Evolutionary conservation across 2,888 invertebrate species (phyloP).

Genomic region (Athalia circularis): DNA sequence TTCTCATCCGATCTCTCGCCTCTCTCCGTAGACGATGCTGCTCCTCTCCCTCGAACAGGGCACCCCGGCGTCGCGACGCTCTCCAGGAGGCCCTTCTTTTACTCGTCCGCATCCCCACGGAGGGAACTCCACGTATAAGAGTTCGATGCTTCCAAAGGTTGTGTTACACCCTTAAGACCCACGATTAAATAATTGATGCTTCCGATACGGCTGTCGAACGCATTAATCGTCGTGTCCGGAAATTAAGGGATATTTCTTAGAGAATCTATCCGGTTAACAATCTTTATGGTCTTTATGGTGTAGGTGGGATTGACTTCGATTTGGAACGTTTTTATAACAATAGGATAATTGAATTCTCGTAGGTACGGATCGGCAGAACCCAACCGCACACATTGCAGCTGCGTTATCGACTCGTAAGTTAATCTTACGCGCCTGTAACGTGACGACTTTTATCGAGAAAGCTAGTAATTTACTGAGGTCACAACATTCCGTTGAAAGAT

Average conservation of each 20-base stretch:
- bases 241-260: no score
- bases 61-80: slow-evolving; percentile 15
- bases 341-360: neutral
- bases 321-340: no score
- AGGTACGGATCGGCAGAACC: no score
- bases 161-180: no score
- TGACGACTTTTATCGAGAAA: slow-evolving; percentile 17
- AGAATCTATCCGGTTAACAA: no score
- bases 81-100: neutral
- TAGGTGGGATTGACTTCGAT: no score
- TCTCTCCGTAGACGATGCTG: neutral
- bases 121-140: neutral
- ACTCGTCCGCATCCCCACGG: neutral
- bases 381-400: neutral
- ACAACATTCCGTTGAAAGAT: neutral
- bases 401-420: neutral
- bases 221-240: no score
- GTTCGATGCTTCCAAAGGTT: neutral
- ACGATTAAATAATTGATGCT: no score
- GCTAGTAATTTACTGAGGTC: slow-evolving; percentile 15
- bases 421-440: neutral
- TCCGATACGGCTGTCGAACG: no score
- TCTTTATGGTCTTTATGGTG: no score
- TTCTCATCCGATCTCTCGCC: slow-evolving; percentile 5
- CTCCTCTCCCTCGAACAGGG: neutral